Percentiles rank a stretch among this genome's conserved stretches.
phyloP scores from a whole-genome alignment of 2,797 vertebrate species.

The Micrastur ruficollis region DNA sequence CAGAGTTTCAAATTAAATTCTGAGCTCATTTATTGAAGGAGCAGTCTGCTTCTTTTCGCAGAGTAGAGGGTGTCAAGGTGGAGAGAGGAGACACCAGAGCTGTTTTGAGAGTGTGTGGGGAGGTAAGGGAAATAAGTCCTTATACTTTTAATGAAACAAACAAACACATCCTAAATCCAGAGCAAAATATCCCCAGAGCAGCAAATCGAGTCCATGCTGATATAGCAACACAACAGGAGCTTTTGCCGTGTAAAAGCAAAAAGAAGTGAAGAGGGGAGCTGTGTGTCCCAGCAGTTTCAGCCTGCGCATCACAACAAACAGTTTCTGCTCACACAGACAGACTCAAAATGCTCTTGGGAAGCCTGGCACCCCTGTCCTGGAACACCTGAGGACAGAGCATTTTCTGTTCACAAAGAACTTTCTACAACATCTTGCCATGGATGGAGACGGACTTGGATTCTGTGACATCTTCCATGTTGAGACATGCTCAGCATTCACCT shows the following conservation, averaged over 20 bases:
- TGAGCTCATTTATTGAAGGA: background rate
- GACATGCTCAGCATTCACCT: background rate
- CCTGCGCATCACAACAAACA: background rate
- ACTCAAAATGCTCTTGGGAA: background rate
- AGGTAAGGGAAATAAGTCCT: background rate
- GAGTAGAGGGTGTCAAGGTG: background rate
- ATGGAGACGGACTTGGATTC: background rate
- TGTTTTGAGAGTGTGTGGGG: background rate
- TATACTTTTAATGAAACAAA: background rate
- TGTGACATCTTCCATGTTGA: background rate
- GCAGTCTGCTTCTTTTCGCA: background rate
- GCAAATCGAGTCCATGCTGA: background rate
- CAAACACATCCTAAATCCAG: constrained; percentile 51
- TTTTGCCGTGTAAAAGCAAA: constrained; percentile 36
- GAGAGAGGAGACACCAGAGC: background rate
- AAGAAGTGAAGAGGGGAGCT: background rate
- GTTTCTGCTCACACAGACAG: background rate
- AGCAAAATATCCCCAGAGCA: constrained; percentile 35
- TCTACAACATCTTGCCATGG: background rate
- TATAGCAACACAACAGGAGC: background rate
- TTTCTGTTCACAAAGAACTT: background rate
- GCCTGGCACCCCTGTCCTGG: background rate
- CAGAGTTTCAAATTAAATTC: constrained; percentile 9
- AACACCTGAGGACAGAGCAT: background rate
- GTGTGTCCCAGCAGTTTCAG: background rate